Conservation (phyloP, 2,888 invertebrate genomes). For the Aethes cnicana region DNA sequence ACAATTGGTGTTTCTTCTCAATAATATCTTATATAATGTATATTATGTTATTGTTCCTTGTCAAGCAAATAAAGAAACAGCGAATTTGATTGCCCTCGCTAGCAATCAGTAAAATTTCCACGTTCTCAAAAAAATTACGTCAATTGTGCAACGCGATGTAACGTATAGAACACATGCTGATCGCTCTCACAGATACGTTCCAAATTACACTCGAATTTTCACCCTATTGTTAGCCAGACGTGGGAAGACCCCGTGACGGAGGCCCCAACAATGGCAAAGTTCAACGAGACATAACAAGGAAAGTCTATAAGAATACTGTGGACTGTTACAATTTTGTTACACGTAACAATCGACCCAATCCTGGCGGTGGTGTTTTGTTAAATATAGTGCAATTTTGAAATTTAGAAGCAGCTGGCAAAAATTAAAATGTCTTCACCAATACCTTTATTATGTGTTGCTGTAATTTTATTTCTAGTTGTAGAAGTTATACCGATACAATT, state of each 20-base stretch:
- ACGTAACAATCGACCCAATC: constrained; percentile 59
- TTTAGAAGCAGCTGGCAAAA: constrained; percentile 31
- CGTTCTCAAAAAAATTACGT: constrained; percentile 39
- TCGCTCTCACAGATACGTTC: constrained; percentile 62
- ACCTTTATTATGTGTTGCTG: constrained; percentile 35
- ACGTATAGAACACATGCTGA: constrained; percentile 49
- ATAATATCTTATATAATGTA: background rate
- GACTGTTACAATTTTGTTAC: constrained; percentile 61
- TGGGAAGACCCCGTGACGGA: constrained; percentile 74
- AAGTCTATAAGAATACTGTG: constrained; percentile 74
- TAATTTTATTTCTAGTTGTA: constrained; percentile 43
- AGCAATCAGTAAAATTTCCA: constrained; percentile 20
- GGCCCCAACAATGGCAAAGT: constrained; percentile 77
- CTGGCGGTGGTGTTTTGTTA: constrained; percentile 48
- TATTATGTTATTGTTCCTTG: constrained; percentile 9
- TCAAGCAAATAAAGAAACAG: constrained; percentile 26
- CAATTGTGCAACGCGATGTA: constrained; percentile 58
- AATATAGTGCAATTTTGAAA: constrained; percentile 33
- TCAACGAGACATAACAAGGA: constrained; percentile 78
- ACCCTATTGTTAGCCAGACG: constrained; percentile 71
- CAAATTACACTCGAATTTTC: constrained; percentile 77
- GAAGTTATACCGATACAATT: constrained; percentile 66
- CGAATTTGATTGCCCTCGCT: constrained; percentile 3
- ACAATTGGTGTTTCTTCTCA: background rate
- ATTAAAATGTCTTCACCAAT: constrained; percentile 38